phyloP scores from a whole-genome alignment of 2,888 invertebrate species.

The Cataglyphis albicans region DNA sequence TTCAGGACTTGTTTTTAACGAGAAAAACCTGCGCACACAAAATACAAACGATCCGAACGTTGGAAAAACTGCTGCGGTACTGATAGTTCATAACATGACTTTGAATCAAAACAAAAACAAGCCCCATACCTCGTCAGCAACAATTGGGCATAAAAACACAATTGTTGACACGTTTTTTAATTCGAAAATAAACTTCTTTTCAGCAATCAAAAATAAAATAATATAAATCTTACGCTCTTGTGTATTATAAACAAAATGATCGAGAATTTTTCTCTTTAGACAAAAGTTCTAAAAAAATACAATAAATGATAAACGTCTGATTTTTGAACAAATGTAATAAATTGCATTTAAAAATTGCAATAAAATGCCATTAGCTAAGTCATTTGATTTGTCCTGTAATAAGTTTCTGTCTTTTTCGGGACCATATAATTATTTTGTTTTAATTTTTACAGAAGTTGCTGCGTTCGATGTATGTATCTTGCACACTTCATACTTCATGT shows the following conservation, averaged over 20 bases:
- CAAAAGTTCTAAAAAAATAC: background rate
- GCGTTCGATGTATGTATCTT: background rate
- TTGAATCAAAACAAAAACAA: background rate
- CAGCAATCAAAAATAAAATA: background rate
- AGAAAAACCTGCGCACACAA: background rate
- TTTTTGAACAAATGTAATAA: background rate
- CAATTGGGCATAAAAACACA: background rate
- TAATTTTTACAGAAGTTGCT: background rate
- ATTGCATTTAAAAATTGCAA: background rate
- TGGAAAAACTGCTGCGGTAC: background rate
- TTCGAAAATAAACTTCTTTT: background rate
- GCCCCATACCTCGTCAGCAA: background rate
- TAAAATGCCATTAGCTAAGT: background rate
- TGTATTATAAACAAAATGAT: background rate
- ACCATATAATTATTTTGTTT: background rate
- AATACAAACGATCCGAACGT: background rate
- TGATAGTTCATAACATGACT: background rate
- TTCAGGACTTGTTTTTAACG: background rate
- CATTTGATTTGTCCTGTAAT: background rate
- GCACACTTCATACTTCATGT: background rate
- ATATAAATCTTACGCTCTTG: background rate
- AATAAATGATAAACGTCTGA: background rate
- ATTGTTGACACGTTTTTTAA: background rate
- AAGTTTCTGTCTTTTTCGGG: background rate
- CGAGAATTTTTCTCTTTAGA: background rate